These are phyloP conservation scores for Steatocranus sp. DNA, from an alignment of 2,797 vertebrate genomes.

Conservation along the genomic window DNA sequence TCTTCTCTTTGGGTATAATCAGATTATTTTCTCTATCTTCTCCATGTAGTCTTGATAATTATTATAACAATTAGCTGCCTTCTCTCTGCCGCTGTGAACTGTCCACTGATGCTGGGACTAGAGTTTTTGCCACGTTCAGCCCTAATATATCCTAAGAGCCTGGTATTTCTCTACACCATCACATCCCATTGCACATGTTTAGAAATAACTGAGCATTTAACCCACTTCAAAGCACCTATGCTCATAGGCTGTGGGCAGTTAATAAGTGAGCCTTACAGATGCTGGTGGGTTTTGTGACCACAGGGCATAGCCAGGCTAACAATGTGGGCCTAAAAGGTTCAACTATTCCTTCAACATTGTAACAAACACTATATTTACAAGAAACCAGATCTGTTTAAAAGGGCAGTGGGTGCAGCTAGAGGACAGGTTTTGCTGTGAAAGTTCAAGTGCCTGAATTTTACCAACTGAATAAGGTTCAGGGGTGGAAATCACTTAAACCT, in stretches of 20 bases:
- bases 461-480: neutral
- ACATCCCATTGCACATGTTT: neutral
- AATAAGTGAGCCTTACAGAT: neutral
- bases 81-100: slow-evolving; percentile 22
- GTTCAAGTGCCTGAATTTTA: neutral
- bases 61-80: slow-evolving; percentile 64
- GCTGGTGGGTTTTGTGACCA: neutral
- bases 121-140: neutral
- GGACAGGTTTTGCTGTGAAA: neutral
- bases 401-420: neutral
- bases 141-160: slow-evolving; percentile 3
- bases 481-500: neutral
- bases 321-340: neutral
- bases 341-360: neutral
- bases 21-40: slow-evolving; percentile 48
- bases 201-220: neutral
- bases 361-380: neutral
- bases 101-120: neutral
- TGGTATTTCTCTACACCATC: slow-evolving; percentile 24
- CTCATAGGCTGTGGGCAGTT: neutral
- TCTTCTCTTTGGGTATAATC: slow-evolving; percentile 54
- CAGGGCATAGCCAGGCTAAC: neutral
- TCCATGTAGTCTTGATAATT: slow-evolving; percentile 57
- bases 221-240: neutral
- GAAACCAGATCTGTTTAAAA: neutral